Base-by-base conservation (phyloP, 37 sponge, comb jelly and placozoan genomes). In the Beroe forskalii region DNA sequence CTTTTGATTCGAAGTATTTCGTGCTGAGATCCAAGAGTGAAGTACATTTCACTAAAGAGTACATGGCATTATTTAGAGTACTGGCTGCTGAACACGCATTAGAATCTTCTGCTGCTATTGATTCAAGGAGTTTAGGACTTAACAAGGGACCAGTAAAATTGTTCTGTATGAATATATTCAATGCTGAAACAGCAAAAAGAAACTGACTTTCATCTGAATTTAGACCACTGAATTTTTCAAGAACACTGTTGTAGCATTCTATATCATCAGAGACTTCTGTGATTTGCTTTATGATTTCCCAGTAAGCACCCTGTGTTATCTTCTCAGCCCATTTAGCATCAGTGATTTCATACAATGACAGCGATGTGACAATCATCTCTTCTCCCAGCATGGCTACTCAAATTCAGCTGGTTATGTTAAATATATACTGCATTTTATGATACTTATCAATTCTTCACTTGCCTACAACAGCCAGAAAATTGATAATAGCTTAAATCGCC, bases 91-190 rank as follows among this genome's bases (percentile, higher is more conserved):
- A 20, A 17, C 28, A 6, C 2, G 55, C 25, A 30, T 35, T 48
- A 9, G 55, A 44, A 44, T 80, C 86, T 3, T 17, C 55, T n/a
- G 37, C 55, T 44, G 37, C 55, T 6, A 69, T 69, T 35, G 72
- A 36, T 32, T 40, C 48, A 4, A 40, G 27, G 17, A 80, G 19
- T 38, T 80, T 37, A 20, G 86, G 22, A 25, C 25, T 22, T 9
- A 80, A 37, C 28, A 80, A n/a, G 3, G 86, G 86, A n/a, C 86
- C 86, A 28, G 86, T 80, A 27, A 80, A 80, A 48, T 80, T 80
- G 40, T 80, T 80, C 86, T 80, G 86, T 30, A 80, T 41, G 27
- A 80, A 80, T 0, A 80, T 48, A 80, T 80, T 80, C 31, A 80
- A 30, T 32, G 86, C 86, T 25, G 86, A 40, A 4, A 27, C 86